A percentile compares a stretch with the other conserved stretches of the same genome.
Evolutionary conservation across 2,888 invertebrate species (phyloP).

Genomic region (Dione vanillae): DNA sequence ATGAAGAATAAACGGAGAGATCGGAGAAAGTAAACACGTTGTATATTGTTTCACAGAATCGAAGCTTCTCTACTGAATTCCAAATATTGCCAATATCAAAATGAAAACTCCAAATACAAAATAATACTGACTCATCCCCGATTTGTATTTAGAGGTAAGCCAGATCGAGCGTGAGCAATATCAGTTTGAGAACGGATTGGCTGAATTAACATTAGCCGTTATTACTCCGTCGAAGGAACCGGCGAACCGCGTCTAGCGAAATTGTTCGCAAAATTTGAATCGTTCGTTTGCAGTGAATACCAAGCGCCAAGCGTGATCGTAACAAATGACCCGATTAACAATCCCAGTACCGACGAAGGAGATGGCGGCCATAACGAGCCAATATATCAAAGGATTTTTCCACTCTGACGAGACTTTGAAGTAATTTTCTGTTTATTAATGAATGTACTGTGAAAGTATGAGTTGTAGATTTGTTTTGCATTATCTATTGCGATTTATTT

Average conservation of each 20-base stretch:
- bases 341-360: constrained; percentile 72
- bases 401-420: constrained; percentile 66
- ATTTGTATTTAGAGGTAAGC: constrained; percentile 12
- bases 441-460: constrained; percentile 35
- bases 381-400: constrained; percentile 83
- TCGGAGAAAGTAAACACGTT: no score
- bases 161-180: constrained; percentile 30
- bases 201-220: constrained; percentile 43
- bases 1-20: no score
- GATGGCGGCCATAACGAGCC: constrained; percentile 81
- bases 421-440: constrained; percentile 67
- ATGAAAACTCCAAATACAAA: background rate
- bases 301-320: constrained; percentile 75
- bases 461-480: background rate
- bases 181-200: constrained; percentile 35
- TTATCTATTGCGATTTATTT: background rate
- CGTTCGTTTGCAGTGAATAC: constrained; percentile 70
- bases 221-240: constrained; percentile 45
- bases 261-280: constrained; percentile 73
- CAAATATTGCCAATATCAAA: no score
- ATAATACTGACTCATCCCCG: background rate
- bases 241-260: constrained; percentile 55
- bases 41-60: no score
- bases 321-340: constrained; percentile 82
- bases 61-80: no score